Base-by-base conservation (phyloP, 2,888 invertebrate genomes). In the Drosophila nr. fundita region DNA sequence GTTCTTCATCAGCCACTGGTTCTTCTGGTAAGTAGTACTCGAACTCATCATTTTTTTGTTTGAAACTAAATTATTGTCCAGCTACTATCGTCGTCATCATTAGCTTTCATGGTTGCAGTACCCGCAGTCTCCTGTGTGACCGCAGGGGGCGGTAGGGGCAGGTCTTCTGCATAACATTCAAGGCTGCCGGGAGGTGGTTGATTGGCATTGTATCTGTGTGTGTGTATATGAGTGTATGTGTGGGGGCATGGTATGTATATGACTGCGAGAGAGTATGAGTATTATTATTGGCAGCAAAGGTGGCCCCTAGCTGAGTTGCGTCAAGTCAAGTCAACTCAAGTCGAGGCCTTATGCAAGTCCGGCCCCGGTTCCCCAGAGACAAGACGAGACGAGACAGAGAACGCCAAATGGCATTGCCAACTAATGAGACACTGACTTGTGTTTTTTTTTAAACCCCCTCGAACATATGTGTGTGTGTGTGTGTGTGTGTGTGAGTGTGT, bases 1-100 rank as follows among this genome's bases (percentile, higher is more conserved):
- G 81, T 94, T 95, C 91, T 95, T 96, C 92, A 94, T 95, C 93
- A 95, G 95, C 84, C 95, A 96, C 90, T 96, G 95, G 96, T 95
- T 95, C 92, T 94, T 95, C 91, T 95, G 95, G 95, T 95, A 91
- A 91, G 94, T 92, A 75, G 15, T 42, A 32, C 45, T 15, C 21
- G 7, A 45, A 7, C 21, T 15, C 4, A 1, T 21, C 15, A 34
- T 59, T 24, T 29, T 34, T 24, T 10, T 30, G 11, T 18, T 18
- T 1, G 1, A 49, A 38, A 48, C 40, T 24, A 36, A 13, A 64
- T 64, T 57, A 29, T 27, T n/a, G 38, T 55, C 38, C 38, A n/a
- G 52, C 57, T 52, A 49, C 27, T 42, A 27, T 42, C 29, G n/a
- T 52, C 38, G 36, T 32, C 42, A 58, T 42, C 30, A 38, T 38